Conservation (phyloP, 2,888 invertebrate species). For the Leistus spinibarbis region DNA sequence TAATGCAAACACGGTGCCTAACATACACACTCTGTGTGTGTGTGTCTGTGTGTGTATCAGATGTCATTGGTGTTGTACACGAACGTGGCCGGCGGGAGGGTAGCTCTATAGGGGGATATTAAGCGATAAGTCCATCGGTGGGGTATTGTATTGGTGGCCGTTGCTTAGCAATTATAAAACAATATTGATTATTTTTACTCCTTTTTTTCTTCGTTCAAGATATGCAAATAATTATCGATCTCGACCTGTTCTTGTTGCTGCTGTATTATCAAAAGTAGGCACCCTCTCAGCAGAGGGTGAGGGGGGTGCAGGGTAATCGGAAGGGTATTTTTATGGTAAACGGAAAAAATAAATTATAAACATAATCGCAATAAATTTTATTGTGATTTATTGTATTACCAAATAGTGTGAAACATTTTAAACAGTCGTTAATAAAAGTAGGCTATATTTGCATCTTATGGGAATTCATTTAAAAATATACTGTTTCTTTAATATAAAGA, state of each 20-base stretch:
- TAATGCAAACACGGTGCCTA: constrained; percentile 32
- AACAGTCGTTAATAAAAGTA: neutral
- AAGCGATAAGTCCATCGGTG: constrained; percentile 8
- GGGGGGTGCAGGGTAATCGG: constrained; percentile 15
- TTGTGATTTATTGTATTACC: constrained; percentile 36
- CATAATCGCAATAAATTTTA: constrained; percentile 32
- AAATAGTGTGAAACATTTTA: constrained; percentile 29
- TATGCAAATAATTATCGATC: constrained; percentile 38
- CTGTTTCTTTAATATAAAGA: too few relatives aligned
- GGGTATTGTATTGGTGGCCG: constrained; percentile 38
- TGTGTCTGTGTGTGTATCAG: constrained; percentile 3
- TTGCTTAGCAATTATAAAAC: constrained; percentile 39
- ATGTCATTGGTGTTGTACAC: constrained; percentile 36
- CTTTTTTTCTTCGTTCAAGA: constrained; percentile 29
- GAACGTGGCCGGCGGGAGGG: neutral
- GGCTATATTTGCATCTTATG: too few relatives aligned
- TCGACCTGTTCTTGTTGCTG: constrained; percentile 24
- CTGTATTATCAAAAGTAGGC: constrained; percentile 5
- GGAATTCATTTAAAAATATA: too few relatives aligned
- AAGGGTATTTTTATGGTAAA: constrained; percentile 35
- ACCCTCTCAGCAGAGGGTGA: neutral
- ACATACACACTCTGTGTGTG: constrained; percentile 11
- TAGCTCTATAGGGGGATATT: neutral
- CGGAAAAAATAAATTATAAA: constrained; percentile 39
- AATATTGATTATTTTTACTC: constrained; percentile 39